These are phyloP conservation scores for Colaptes auratus DNA, from an alignment of 2,113 vertebrate genomes.

Conservation along the genomic window DNA sequence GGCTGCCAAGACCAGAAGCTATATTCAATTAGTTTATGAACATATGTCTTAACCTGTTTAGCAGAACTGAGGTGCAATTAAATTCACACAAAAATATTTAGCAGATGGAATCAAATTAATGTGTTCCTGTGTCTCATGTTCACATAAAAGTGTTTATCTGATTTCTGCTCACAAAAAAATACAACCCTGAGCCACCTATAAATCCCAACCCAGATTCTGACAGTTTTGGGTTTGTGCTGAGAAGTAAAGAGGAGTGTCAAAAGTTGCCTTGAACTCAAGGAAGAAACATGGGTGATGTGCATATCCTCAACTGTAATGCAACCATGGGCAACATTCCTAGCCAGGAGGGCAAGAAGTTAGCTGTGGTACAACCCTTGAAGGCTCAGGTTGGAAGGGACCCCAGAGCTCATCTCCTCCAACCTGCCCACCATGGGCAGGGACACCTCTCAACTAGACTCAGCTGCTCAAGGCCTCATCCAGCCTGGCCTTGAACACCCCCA, in stretches of 20 bases:
- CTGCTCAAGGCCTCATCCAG: no score
- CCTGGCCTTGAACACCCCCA: no score
- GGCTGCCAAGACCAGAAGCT: background rate
- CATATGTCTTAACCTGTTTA: constrained; percentile 15
- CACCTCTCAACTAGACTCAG: no score
- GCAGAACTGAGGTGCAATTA: background rate
- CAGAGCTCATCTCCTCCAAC: no score
- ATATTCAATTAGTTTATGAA: constrained; percentile 28
- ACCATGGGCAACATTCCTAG: background rate
- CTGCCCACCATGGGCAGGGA: no score
- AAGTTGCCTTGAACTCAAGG: background rate
- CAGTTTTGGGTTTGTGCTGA: background rate
- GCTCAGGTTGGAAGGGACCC: no score
- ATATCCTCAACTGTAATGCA: background rate
- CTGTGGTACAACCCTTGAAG: background rate
- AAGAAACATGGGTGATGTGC: background rate
- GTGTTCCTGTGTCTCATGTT: background rate
- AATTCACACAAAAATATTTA: constrained; percentile 8
- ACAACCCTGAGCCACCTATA: background rate
- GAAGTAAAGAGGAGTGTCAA: background rate
- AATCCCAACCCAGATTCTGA: background rate
- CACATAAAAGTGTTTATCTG: background rate
- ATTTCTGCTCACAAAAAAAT: background rate
- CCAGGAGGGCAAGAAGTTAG: background rate
- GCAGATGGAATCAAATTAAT: constrained; percentile 19